These are phyloP conservation scores for Carettochelys insculpta DNA, from an alignment of 2,113 vertebrate species.

Conservation along the genomic window DNA sequence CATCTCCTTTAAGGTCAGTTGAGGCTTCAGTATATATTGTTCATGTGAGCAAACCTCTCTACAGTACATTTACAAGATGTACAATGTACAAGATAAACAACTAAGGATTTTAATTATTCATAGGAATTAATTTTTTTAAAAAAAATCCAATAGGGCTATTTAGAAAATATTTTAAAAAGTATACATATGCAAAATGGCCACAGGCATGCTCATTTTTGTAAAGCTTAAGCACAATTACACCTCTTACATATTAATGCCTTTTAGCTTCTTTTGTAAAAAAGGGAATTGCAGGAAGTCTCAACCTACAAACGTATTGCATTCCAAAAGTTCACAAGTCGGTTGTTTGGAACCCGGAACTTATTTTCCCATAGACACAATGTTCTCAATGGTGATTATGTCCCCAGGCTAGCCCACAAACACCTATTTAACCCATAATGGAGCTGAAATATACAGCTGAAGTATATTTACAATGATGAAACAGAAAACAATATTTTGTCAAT, in stretches of 20 bases:
- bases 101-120: fast-evolving
- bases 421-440: too few species aligned
- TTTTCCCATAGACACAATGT: too few species aligned
- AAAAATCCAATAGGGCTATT: fast-evolving
- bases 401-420: too few species aligned
- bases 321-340: too few species aligned
- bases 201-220: not conserved
- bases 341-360: too few species aligned
- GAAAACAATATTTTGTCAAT: too few species aligned
- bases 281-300: not conserved
- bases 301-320: too few species aligned
- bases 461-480: too few species aligned
- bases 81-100: not conserved
- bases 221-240: not conserved
- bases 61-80: fast-evolving
- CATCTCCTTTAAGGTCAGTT: too few species aligned
- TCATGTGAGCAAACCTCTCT: not conserved
- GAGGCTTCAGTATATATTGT: not conserved
- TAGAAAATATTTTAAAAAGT: not conserved
- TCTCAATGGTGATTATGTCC: too few species aligned
- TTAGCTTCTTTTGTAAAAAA: not conserved
- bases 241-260: fast-evolving
- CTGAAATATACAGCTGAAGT: too few species aligned
- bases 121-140: not conserved
- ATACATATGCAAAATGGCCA: not conserved